Percentiles rank a stretch among this genome's conserved stretches.
Evolutionary conservation across 2,113 vertebrate genomes (phyloP).

Genomic region (Neolamprologus falcicula): DNA sequence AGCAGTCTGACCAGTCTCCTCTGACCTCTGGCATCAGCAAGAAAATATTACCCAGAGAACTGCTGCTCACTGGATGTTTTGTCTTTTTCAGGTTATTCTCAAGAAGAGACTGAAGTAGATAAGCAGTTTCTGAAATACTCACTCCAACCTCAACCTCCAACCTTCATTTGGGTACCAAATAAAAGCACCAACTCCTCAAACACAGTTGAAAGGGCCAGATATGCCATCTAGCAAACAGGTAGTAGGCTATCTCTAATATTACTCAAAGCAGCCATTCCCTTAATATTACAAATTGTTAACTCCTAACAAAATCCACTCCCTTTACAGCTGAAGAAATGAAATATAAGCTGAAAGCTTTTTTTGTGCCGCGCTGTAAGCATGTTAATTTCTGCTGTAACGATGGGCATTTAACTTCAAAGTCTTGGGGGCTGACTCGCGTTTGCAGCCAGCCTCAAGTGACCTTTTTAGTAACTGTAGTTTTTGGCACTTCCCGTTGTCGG

Average conservation of each 20-base stretch:
- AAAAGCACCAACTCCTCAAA: not conserved
- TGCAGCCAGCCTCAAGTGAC: not conserved
- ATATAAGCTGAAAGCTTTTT: not conserved
- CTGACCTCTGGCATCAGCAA: not conserved
- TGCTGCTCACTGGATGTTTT: not conserved
- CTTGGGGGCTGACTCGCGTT: not conserved
- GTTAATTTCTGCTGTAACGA: not conserved
- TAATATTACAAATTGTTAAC: not conserved
- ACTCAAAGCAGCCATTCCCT: not conserved
- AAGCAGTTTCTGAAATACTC: not conserved
- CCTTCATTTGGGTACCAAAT: not conserved
- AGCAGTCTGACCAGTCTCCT: not conserved
- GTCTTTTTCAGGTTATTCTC: not conserved
- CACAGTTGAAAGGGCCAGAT: not conserved
- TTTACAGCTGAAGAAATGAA: not conserved
- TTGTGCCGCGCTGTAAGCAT: not conserved
- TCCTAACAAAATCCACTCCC: not conserved
- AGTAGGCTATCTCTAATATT: not conserved
- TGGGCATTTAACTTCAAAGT: not conserved
- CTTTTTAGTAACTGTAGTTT: not conserved
- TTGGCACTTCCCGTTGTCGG: not conserved
- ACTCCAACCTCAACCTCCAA: not conserved
- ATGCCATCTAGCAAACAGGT: not conserved
- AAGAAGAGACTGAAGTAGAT: not conserved
- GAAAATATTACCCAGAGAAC: not conserved